phyloP scores from a whole-genome alignment of 1,140 invertebrate species.

The Drosophila elegans region DNA sequence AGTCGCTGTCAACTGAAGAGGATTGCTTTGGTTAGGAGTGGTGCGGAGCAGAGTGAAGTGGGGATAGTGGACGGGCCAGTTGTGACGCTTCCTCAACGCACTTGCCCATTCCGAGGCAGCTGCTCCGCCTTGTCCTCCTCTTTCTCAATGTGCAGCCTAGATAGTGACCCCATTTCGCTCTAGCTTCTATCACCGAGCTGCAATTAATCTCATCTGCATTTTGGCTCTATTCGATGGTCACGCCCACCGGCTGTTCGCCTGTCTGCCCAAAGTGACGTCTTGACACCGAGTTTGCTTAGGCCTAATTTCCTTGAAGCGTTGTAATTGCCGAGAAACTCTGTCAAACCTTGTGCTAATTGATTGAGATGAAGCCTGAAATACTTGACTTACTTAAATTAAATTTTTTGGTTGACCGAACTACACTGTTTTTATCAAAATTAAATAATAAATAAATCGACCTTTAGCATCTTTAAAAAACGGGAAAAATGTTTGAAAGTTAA shows the following conservation, averaged over 20 bases:
- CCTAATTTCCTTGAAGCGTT: constrained; percentile 7
- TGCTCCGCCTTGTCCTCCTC: constrained; percentile 4
- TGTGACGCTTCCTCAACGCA: constrained; percentile 51
- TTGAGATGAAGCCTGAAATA: not conserved
- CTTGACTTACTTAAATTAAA: no score
- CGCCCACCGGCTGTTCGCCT: constrained; percentile 20
- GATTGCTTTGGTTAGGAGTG: constrained; percentile 15
- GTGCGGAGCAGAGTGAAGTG: constrained; percentile 1
- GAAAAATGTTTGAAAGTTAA: no score
- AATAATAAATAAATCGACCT: no score
- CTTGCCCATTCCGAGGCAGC: constrained; percentile 25
- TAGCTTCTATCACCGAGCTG: constrained; percentile 35
- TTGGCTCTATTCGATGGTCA: constrained; percentile 9
- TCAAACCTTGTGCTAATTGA: not conserved
- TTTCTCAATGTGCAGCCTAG: constrained; percentile 29
- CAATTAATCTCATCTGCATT: constrained; percentile 58
- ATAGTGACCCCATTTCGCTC: constrained; percentile 61
- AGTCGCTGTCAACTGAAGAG: constrained; percentile 33
- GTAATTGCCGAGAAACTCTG: constrained; percentile 7
- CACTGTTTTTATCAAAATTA: no score
- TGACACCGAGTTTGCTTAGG: constrained; percentile 8
- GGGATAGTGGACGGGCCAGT: constrained; percentile 35
- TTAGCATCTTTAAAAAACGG: no score
- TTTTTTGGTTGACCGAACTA: no score
- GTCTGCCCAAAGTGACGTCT: constrained; percentile 31